phyloP scores from a whole-genome alignment of 2,797 vertebrate genomes.

The Sardinella longiceps region DNA sequence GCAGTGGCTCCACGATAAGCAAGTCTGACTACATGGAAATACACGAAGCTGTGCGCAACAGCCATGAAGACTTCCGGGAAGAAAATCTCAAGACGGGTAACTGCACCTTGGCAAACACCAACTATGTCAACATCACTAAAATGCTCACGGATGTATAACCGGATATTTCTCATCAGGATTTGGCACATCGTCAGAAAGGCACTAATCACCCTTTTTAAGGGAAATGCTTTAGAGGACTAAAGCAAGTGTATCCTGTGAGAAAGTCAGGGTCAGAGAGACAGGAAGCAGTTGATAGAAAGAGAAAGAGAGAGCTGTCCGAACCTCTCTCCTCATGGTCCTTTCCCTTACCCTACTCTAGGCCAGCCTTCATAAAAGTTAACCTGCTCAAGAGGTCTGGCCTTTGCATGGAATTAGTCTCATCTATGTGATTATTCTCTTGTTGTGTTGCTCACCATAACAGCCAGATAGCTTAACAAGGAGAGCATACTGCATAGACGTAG shows the following conservation, averaged over 20 bases:
- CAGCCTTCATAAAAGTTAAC: constrained; percentile 31
- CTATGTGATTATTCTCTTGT: constrained; percentile 70
- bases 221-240: background rate
- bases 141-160: constrained; percentile 94
- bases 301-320: background rate
- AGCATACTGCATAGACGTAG: constrained; percentile 62
- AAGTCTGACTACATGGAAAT: constrained; percentile 92
- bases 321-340: constrained; percentile 26
- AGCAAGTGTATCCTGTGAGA: background rate
- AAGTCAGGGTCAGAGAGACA: background rate
- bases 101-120: constrained; percentile 95
- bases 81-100: constrained; percentile 96
- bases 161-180: constrained; percentile 17
- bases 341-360: constrained; percentile 33
- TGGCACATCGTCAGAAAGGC: background rate
- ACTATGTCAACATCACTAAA: constrained; percentile 99
- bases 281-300: constrained; percentile 40
- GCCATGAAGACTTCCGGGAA: constrained; percentile 91
- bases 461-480: constrained; percentile 73
- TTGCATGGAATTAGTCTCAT: constrained; percentile 77
- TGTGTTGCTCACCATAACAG: constrained; percentile 73
- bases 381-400: constrained; percentile 51
- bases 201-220: background rate
- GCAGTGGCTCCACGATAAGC: constrained; percentile 90
- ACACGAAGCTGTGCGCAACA: constrained; percentile 91